Base-by-base conservation (phyloP, 2,113 vertebrate genomes). In the Trochalopteron elliotii region DNA sequence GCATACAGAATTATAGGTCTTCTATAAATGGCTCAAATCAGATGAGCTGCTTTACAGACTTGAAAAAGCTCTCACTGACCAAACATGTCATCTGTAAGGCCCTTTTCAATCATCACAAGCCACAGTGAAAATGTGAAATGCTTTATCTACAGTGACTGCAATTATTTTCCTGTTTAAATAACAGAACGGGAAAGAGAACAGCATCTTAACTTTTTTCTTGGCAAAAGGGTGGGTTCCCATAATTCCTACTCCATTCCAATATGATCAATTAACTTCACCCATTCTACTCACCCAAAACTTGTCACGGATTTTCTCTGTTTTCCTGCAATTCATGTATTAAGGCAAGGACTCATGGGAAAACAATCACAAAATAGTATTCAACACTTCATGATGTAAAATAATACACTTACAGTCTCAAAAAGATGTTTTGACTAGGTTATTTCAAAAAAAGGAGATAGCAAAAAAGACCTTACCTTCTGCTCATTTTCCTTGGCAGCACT, bases 401-500 rank as follows among this genome's bases (percentile, higher is more conserved):
- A 75, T 15, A 40, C 24, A 47, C 30, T 57, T 70, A 22, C 55
- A 91, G 20, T 17, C 57, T 16, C 9, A 57, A 81, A 89, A 69
- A 61, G 18, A 20, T 15, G 7, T 83, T 94, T 50, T 35, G 40
- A 76, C n/a, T 18, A 59, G 19, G 39, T 8, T 23, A 86, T 59
- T n/a, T 3, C 13, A 25, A 39, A 33, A 83, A 77, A 79, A 44
- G 20, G n/a, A 81, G 5, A 61, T 7, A 23, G 47, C 24, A 83
- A 69, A 52, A 83, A 87, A 90, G 23, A 68, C 22, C 94, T 98
- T 98, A 99, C 99, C 99, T 98, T 98, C 90, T 95, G 97, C 50
- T 98, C 97, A 52, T 97, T 97, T 45, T 83, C 89, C 75, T 96
- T 97, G 47, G 97, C 92, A 94, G 98, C 97, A 95, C 94, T 98